Base-by-base conservation (phyloP, 2,888 invertebrate genomes). In the Noctua comes region DNA sequence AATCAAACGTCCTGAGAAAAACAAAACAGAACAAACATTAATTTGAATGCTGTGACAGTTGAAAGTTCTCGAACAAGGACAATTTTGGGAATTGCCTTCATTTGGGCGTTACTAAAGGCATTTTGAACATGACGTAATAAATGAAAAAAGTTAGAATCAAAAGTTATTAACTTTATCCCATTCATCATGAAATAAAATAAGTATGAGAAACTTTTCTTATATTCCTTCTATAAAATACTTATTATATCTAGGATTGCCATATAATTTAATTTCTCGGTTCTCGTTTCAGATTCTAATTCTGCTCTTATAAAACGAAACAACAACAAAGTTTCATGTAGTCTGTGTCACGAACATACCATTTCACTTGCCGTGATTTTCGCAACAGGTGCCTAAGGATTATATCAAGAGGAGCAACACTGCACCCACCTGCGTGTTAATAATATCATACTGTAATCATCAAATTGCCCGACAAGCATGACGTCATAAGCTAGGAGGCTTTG, bases 151-250 rank as follows among this genome's bases (percentile, higher is more conserved):
- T 96, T 96, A 92, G 93, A 95, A 95, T 96, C 95, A 94, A 95
- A 95, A 95, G 95, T 96, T 95, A 95, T 93, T 95, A 95, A 96
- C 94, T 95, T 96, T 91, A 94, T 94, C 97, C 98, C 94, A 95
- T 96, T 96, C 94, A 95, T 95, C 95, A 95, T 88, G 89, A 92
- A 93, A 94, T 93, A 93, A 94, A 93, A 94, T 93, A 92, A 91
- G 91, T 90, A 90, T 90, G 83, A 80, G 71, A 88, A 92, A 92
- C 88, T 93, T 93, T 92, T 91, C 90, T 92, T 91, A 91, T 89
- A 90, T 90, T 91, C 89, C 87, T 90, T 91, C 83, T 84, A 85
- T 79, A 73, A 87, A 89, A 90, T 88, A 86, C 80, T 88, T 89
- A 90, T 89, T 87, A 72, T 79, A 71, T 84, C 86, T 89, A 87